Evolutionary conservation across 2,888 invertebrate genomes (phyloP), one percentile per base, ranked within the genome.

Genomic region (Schrankia costaestrigalis): DNA sequence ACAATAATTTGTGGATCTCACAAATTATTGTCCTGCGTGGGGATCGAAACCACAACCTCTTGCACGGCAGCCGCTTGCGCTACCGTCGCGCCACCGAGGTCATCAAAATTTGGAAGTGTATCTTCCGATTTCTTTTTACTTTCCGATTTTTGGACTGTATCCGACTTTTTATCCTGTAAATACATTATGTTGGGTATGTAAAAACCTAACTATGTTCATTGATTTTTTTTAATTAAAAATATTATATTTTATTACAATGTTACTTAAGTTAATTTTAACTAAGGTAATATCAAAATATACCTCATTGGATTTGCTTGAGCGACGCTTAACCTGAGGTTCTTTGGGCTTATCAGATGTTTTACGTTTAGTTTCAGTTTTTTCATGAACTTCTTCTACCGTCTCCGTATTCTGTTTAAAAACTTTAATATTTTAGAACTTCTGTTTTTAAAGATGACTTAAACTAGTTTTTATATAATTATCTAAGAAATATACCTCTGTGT

Each of bases 401-500:
- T 71, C 64, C 13, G 51, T 61, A 21, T 67, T 72, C 78, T 78
- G 41, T 46, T 10, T 17, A 22, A 37, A 50, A 9, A 37, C 42
- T 21, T 14, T 28, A 27, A 29, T 28, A 14, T 31, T 46, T 36
- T 43, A 14, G 11, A 27, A 38, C 23, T 6, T 15, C 9, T 15
- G 6, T 10, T 9, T 26, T 4, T 21, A 10, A 3, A 5, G 5
- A 3, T 4, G 9, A 4, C 17, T 8, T 8, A 8, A 11, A 11
- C 6, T 11, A 8, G 5, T 9, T 27, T 18, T 10, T 11, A 10
- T 9, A 29, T 1, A n/a, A 8, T 5, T 12, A 19, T 6, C 18
- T 26, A 21, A 29, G 41, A 31, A 28, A 36, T 31, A 41, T 78
- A 79, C 80, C 79, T 78, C 63, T 31, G 59, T 66, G 46, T 68